A percentile compares a stretch with the other conserved stretches of the same genome.
Conservation (phyloP, 2,113 vertebrate species). For the Tonatia bakeri region DNA sequence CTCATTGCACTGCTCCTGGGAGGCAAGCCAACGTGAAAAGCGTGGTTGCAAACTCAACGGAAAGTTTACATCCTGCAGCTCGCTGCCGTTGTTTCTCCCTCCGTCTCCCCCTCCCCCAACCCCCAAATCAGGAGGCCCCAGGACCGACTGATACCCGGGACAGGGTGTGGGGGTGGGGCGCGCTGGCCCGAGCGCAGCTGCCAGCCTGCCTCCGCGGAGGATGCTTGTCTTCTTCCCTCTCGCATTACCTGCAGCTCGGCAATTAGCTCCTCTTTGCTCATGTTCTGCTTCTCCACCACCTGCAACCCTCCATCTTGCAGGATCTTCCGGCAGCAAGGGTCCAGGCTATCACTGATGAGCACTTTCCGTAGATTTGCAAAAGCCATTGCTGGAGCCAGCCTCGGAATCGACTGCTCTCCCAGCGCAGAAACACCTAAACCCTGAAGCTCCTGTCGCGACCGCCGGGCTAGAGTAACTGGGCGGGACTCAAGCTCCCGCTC, state of each 20-base stretch:
- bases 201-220: neutral
- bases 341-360: conserved; percentile 93
- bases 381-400: conserved; percentile 79
- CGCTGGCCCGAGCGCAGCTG: neutral
- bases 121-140: neutral
- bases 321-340: conserved; percentile 89
- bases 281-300: conserved; percentile 89
- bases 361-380: conserved; percentile 84
- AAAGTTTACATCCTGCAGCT: conserved; percentile 43
- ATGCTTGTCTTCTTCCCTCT: neutral
- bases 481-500: conserved; percentile 48
- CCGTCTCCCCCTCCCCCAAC: neutral
- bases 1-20: neutral
- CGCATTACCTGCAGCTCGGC: conserved; percentile 88
- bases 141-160: neutral
- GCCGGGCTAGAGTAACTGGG: neutral
- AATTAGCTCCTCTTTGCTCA: conserved; percentile 90
- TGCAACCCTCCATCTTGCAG: conserved; percentile 89
- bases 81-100: neutral
- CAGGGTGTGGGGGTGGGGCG: neutral
- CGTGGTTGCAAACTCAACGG: neutral
- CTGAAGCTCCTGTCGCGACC: neutral
- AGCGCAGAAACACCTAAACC: neutral
- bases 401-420: neutral
- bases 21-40: neutral